Evolutionary conservation across 2,113 vertebrate species (phyloP), one percentile per base, ranked within the genome.

Genomic region (Andinoacara biseriatus): DNA sequence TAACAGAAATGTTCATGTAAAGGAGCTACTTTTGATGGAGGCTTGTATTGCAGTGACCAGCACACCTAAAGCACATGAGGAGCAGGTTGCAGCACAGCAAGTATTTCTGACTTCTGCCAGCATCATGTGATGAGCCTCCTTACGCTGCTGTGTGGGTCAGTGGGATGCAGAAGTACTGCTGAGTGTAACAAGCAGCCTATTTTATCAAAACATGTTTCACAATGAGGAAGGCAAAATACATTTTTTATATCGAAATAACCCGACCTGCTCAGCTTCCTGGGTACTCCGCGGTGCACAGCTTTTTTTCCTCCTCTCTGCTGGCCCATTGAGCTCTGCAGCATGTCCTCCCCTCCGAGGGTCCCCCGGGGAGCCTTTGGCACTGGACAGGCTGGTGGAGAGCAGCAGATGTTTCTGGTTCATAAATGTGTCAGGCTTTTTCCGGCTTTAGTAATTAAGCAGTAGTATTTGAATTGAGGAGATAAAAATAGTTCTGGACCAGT

Each of bases 241-340:
- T 26, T 26, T 2, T 26, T 7, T 1, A 33, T 7, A 33, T 33
- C 15, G 2, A 15, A 46, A 46, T 8, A 72, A n/a, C 18, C 80
- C 17, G 60, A 97, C 97, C 96, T 97, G 96, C 56, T 97, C 96
- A 63, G 94, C 94, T 59, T 96, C 96, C 57, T 94, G 93, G 82
- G 89, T 95, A 74, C 90, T 95, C 82, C 95, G 95, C 33, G 91
- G 43, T 1, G 88, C 2, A 31, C 93, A 95, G 93, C 87, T 88
- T 78, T 95, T 96, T 85, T 94, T 97, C 90, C 95, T 96, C 96
- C 97, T 97, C 69, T 98, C 97, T 83, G 94, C 46, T 0, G 96
- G 79, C 65, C 97, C 96, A 22, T 97, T 97, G 83, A 96, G 95
- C 61, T 98, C 96, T 1, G 94, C 87, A 0, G 77, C 1, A 57